phyloP scores from a whole-genome alignment of 2,113 vertebrate species.

The zebrafish (Danio rerio) region GRCz12tu NC_133199.1:36989001-36989500 shows the following conservation, averaged over 20 bases:
- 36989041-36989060: conserved; percentile 60
- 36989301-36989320: too few species aligned
- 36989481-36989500: too few species aligned
- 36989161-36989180: conserved; percentile 62
- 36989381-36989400: too few species aligned
- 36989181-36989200: conserved; percentile 52
- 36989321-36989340: too few species aligned
- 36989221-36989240: conserved; percentile 39
- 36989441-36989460: too few species aligned
- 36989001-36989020: conserved; percentile 41
- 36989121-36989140: conserved; percentile 43
- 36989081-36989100: conserved; percentile 47
- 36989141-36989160: conserved; percentile 54
- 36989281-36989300: neutral
- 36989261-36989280: neutral
- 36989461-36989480: too few species aligned
- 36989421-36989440: too few species aligned
- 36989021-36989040: conserved; percentile 55
- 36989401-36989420: too few species aligned
- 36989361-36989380: too few species aligned
- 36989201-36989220: conserved; percentile 38
- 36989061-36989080: conserved; percentile 49
- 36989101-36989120: conserved; percentile 60
- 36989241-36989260: conserved; percentile 12
- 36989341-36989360: too few species aligned